Base-by-base conservation (phyloP, 2,113 vertebrate species). In the Monarcha castaneiventris region DNA sequence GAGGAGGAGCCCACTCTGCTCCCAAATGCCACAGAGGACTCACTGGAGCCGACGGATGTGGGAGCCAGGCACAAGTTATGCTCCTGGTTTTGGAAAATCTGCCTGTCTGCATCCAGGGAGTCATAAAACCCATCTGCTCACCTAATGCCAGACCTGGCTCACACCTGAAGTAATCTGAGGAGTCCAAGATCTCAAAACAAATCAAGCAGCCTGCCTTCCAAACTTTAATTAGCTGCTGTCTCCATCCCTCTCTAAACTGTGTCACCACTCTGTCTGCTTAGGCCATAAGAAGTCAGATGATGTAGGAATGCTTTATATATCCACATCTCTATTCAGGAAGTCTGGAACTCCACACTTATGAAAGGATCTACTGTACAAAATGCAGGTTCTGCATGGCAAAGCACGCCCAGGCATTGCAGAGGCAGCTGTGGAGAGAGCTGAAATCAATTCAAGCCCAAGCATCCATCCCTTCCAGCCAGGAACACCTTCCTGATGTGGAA, bases 81-180 rank as follows among this genome's bases (percentile, higher is more conserved):
- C 37, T 84, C n/a, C 37, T 41, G 73, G 21, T 93, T 76, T 76
- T 56, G 78, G 89, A 72, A 79, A 93, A 69, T 69, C 62, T 43
- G 10, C 54, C 27, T 44, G 37, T 66, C 41, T 16, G 14, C 75
- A 66, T 63, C 41, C 87, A 74, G 18, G 43, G 64, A 91, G 68
- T 39, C 68, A 46, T 41, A 62, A 90, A 96, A 14, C 59, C 84
- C 84, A 78, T 89, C 81, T 96, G 89, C 81, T 94, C 27, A 27
- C 44, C 48, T 86, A 39, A 82, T 20, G 49, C 67, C 83, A 92
- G 83, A 51, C 52, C 82, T 67, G 90, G 76, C 89, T 95, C 63
- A 66, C 54, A 75, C 79, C 93, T 92, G n/a, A 64, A 79, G 63
- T 16, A n/a, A 49, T 52, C 35, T 43, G 71, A 90, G 39, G 49